Base-by-base conservation (phyloP, 2,113 vertebrate genomes). In the Ailurus styani region DNA sequence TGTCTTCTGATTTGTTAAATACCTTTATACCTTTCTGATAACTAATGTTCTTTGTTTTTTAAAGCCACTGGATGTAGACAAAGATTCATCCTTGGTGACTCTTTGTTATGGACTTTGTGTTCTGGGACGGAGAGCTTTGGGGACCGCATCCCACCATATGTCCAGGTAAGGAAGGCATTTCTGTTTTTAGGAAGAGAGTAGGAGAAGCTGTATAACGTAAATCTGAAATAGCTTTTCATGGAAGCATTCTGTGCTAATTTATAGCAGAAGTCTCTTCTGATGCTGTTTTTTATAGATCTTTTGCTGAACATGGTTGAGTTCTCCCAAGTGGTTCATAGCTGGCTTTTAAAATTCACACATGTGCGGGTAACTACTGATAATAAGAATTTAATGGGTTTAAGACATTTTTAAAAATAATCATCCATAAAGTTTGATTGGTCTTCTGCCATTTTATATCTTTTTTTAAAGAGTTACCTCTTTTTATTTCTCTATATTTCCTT, bases 61-160 rank as follows among this genome's bases (percentile, higher is more conserved):
- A 70, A 96, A 99, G 99, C 99, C 99, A 1, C 97, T 99, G 96
- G 99, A 99, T 98, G 99, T 99, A 87, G 99, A 99, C 98, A 99
- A 99, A 96, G 99, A 99, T 96, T 99, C 99, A 0, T 96, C 99
- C 2, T 98, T 99, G 97, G 99, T 99, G 96, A 99, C 99, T 21
- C 98, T 99, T 95, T 99, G 99, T 98, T 99, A 99, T 3, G 99
- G 99, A 79, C 98, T 99, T 27, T 99, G 99, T 98, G 99, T 99
- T 97, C 99, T 99, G 98, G 99, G 99, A 27, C 99, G 99, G 94
- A 99, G 99, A 99, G 99, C 99, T 9, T 94, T 99, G 96, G 99
- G 99, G 73, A 99, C 99, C 29, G 99, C 99, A 42, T 99, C 99
- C 23, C 99, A 99, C 98, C 99, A 99, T 95, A 99, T 99, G 99